Percentiles rank a stretch among this genome's conserved stretches.
phyloP scores from a whole-genome alignment of 2,797 vertebrate species.

The Melanogrammus aeglefinus region DNA sequence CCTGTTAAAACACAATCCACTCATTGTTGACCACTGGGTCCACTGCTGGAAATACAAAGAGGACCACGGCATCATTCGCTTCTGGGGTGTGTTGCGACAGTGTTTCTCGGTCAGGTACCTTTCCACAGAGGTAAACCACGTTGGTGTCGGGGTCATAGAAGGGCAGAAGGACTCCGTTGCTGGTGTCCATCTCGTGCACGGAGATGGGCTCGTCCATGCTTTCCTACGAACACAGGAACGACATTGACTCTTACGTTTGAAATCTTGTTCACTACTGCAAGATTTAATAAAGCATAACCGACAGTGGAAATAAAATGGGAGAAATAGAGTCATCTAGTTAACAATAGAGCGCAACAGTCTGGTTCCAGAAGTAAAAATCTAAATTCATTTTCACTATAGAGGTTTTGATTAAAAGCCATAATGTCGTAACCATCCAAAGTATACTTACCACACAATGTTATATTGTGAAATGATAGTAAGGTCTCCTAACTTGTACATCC shows the following conservation, averaged over 20 bases:
- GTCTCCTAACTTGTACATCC: too few species aligned
- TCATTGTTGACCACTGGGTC: neutral
- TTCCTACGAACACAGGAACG: constrained; percentile 68
- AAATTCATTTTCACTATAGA: too few species aligned
- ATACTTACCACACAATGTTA: too few species aligned
- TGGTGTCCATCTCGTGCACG: constrained; percentile 93
- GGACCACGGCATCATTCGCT: neutral
- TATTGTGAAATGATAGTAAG: too few species aligned
- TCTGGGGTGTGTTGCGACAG: too few species aligned
- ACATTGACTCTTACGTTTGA: neutral
- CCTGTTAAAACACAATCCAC: constrained; percentile 57
- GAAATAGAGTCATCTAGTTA: neutral
- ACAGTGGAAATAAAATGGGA: neutral
- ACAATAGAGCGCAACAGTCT: neutral
- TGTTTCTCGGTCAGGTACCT: constrained; percentile 67
- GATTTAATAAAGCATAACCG: neutral
- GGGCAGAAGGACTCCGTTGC: constrained; percentile 92
- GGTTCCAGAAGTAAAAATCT: too few species aligned
- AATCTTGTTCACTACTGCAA: neutral
- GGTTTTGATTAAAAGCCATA: too few species aligned
- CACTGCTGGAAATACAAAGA: neutral
- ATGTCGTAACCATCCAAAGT: too few species aligned
- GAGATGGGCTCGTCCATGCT: constrained; percentile 90
- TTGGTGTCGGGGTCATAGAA: constrained; percentile 95
- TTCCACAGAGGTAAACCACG: constrained; percentile 94